phyloP scores from a whole-genome alignment of 1,140 invertebrate species.

The Wiebesia pumilae region DNA sequence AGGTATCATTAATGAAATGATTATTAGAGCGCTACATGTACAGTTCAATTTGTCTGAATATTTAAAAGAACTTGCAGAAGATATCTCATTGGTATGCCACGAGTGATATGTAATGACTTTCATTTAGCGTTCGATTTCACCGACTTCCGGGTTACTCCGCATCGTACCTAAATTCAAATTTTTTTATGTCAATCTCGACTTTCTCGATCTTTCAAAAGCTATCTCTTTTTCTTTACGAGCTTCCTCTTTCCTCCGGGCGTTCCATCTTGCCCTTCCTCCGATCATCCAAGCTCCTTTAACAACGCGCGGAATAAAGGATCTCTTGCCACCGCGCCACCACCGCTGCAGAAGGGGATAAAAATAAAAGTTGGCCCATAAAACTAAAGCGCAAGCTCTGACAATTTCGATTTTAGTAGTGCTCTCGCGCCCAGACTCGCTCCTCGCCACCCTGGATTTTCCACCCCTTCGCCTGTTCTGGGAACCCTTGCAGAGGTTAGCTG shows the following conservation, averaged over 20 bases:
- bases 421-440: neutral
- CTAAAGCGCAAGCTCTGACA: constrained; percentile 60
- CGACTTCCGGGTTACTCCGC: neutral
- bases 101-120: constrained; percentile 9
- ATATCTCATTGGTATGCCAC: neutral
- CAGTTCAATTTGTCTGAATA: neutral
- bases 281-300: neutral
- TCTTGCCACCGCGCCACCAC: neutral
- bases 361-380: constrained; percentile 49
- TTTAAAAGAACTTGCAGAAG: neutral
- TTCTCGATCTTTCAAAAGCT: constrained; percentile 22
- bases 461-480: constrained; percentile 2
- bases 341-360: constrained; percentile 26
- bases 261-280: constrained; percentile 7
- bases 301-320: constrained; percentile 27
- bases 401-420: constrained; percentile 65
- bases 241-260: constrained; percentile 10
- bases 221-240: constrained; percentile 41
- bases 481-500: constrained; percentile 17
- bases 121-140: neutral
- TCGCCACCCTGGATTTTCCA: neutral
- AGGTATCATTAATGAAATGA: too few species aligned
- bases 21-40: neutral
- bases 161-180: constrained; percentile 62
- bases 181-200: too few species aligned